Evolutionary conservation across 2,888 invertebrate genomes (phyloP), one percentile per base, ranked within the genome.

Genomic region (Drosophila meridiana): DNA sequence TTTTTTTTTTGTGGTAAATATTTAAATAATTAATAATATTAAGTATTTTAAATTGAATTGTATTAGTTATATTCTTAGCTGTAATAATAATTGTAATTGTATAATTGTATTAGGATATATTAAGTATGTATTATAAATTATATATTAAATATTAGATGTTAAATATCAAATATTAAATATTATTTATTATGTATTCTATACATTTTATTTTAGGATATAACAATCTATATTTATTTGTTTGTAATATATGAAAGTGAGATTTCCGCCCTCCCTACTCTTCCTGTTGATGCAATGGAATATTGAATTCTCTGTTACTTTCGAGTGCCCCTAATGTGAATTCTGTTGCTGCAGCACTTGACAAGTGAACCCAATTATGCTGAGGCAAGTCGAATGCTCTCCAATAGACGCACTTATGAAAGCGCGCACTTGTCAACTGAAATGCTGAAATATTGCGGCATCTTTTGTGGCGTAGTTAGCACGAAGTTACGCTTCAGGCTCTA

Each of bases 381-480:
- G 53, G 7, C 36, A 55, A 42, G 36, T 65, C 74, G 65, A 59
- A 60, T 59, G 62, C 68, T 30, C 45, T 26, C 20, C 28, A 36
- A 48, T n/a, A 36, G 26, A 50, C 48, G 32, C 13, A 60, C 30
- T 36, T 32, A n/a, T 13, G 59, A 42, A 14, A 58, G 53, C 59
- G 30, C 59, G 20, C 9, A 47, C 36, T 47, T 57, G 36, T 57
- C 57, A 64, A 56, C 65, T 48, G 36, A 52, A 53, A 52, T 34
- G 28, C 56, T 59, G 40, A 47, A 34, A 9, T 53, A 36, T 58
- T 66, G 64, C 53, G 73, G 67, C 65, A n/a, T 20, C 45, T 26
- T 64, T 59, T 68, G 66, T 42, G 56, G 64, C 61, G 64, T 14
- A 50, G 55, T 70, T 76, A 48, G 62, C 76, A 68, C 64, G 75